These are phyloP conservation scores for Drosophila limbata DNA, from an alignment of 2,888 invertebrate species.

Conservation along the genomic window DNA sequence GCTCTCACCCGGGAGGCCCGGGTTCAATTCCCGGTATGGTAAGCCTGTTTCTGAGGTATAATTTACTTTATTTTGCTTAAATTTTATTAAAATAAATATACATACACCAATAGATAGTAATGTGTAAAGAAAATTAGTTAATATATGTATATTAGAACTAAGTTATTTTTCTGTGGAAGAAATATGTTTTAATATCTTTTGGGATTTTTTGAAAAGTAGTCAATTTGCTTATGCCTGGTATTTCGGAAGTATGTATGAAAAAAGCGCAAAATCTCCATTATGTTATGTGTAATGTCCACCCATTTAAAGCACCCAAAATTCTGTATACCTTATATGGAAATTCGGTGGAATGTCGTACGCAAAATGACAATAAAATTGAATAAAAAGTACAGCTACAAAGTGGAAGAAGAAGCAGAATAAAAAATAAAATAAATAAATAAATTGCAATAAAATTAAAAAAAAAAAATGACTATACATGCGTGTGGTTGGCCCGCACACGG, in stretches of 20 bases:
- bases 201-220: no score
- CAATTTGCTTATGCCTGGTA: neutral
- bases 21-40: conserved; percentile 77
- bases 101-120: no score
- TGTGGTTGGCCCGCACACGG: conserved; percentile 48
- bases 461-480: conserved; percentile 36
- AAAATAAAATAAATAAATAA: conserved; percentile 37
- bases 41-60: conserved; percentile 3
- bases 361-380: conserved; percentile 69
- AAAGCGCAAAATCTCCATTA: neutral
- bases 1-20: conserved; percentile 77
- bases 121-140: no score
- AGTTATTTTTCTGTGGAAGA: no score
- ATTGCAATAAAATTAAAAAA: conserved; percentile 33
- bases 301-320: neutral
- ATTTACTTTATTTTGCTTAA: no score
- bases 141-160: no score
- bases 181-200: no score
- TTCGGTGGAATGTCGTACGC: conserved; percentile 58
- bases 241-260: neutral
- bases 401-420: conserved; percentile 9
- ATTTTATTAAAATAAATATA: no score
- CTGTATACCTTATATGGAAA: conserved; percentile 17
- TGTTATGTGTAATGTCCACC: conserved; percentile 6
- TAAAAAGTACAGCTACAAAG: conserved; percentile 48